These are phyloP conservation scores for Neostethus bicornis DNA, from an alignment of 2,797 vertebrate species.

Conservation along the genomic window DNA sequence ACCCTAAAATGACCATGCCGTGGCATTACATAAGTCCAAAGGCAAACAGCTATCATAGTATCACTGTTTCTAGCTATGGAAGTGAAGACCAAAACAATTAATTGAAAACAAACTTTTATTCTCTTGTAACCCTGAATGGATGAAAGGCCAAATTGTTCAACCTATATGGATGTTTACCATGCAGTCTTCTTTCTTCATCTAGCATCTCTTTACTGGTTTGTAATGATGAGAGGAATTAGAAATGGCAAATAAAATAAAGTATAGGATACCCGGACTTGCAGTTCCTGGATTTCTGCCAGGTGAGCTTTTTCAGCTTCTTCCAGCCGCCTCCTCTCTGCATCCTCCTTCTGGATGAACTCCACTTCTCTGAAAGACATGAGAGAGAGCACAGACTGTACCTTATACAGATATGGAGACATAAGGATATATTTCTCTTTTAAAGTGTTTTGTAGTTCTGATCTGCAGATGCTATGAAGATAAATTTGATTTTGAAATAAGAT, in stretches of 20 bases:
- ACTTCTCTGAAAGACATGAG: conserved; percentile 85
- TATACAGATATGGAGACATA: too few relatives aligned
- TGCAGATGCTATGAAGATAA: too few relatives aligned
- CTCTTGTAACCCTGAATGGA: too few relatives aligned
- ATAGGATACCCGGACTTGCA: conserved; percentile 89
- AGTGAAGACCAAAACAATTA: background rate
- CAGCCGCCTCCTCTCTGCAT: conserved; percentile 91
- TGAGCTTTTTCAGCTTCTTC: conserved; percentile 95
- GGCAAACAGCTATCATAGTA: background rate
- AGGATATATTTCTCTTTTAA: too few relatives aligned
- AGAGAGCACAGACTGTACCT: conserved; percentile 19
- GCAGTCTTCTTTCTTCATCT: background rate
- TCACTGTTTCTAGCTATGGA: background rate
- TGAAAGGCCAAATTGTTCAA: background rate
- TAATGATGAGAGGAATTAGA: conserved; percentile 5
- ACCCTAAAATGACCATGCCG: too few relatives aligned
- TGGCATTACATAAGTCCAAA: too few relatives aligned
- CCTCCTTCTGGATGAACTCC: conserved; percentile 95
- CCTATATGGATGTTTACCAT: background rate
- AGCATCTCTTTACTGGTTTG: conserved; percentile 1
- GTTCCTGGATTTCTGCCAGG: conserved; percentile 90
- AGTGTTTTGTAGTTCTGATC: too few relatives aligned
- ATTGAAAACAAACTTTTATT: background rate
- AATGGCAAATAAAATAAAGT: conserved; percentile 3
- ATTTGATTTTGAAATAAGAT: too few relatives aligned